A percentile compares a stretch with the other conserved stretches of the same genome.
These are phyloP conservation scores for Uloborus diversus DNA, from an alignment of 1,140 invertebrate genomes.

Conservation along the genomic window DNA sequence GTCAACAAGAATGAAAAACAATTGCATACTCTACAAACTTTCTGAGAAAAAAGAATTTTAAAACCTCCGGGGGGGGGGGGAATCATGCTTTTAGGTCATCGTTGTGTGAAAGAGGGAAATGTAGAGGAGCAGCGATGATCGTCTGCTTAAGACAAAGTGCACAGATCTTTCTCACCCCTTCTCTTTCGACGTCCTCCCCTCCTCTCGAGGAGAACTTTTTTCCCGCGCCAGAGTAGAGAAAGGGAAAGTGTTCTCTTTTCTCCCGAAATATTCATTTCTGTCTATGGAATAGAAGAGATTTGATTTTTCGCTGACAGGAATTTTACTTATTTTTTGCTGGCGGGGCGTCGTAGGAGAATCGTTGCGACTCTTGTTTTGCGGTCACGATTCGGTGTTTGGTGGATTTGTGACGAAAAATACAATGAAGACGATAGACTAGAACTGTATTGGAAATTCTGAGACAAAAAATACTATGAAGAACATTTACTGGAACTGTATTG, in stretches of 20 bases:
- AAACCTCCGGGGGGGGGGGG: too few species aligned
- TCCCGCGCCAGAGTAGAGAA: conserved; percentile 11
- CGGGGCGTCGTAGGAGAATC: too few species aligned
- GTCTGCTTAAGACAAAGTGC: conserved; percentile 43
- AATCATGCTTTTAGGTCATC: conserved; percentile 53
- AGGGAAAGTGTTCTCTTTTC: conserved; percentile 45
- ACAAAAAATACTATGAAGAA: too few species aligned
- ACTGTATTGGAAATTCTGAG: too few species aligned
- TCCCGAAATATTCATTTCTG: conserved; percentile 48
- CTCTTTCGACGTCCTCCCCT: neutral
- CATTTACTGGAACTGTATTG: too few species aligned
- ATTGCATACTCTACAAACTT: neutral
- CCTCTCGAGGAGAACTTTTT: conserved; percentile 11
- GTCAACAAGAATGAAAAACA: neutral
- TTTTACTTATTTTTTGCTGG: too few species aligned
- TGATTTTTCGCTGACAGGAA: too few species aligned
- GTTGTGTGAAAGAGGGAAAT: conserved; percentile 46
- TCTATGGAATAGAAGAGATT: too few species aligned
- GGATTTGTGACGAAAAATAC: too few species aligned
- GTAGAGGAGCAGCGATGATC: conserved; percentile 49
- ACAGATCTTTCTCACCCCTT: neutral
- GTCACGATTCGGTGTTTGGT: too few species aligned
- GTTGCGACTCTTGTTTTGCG: too few species aligned
- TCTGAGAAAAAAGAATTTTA: neutral
- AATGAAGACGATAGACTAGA: too few species aligned